Evolutionary conservation across 1,140 invertebrate species (phyloP).

Genomic region (Lasioglossum baleicum): DNA sequence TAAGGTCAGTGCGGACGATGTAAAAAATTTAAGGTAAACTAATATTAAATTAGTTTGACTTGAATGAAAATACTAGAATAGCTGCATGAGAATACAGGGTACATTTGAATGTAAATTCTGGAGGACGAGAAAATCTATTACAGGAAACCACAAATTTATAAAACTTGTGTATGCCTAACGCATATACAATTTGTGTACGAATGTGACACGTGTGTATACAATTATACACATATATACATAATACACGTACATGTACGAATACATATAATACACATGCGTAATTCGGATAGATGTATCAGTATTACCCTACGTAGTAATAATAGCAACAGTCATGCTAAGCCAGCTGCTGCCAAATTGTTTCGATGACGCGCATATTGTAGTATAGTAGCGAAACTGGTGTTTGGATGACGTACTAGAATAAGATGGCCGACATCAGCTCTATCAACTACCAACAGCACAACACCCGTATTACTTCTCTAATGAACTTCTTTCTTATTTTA

Average conservation of each 20-base stretch:
- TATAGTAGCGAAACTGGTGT: constrained; percentile 31
- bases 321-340: constrained; percentile 27
- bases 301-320: constrained; percentile 30
- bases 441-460: constrained; percentile 61
- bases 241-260: not conserved
- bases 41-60: not conserved
- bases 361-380: constrained; percentile 39
- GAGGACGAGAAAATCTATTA: not conserved
- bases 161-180: not conserved
- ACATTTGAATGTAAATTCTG: constrained; percentile 6
- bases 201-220: not conserved
- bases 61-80: not conserved
- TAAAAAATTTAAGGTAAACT: not conserved
- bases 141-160: not conserved
- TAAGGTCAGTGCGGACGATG: not conserved
- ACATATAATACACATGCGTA: constrained; percentile 5
- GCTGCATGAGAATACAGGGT: not conserved
- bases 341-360: constrained; percentile 36
- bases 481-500: constrained; percentile 47
- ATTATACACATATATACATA: not conserved
- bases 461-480: constrained; percentile 51
- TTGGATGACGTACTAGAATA: constrained; percentile 40
- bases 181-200: not conserved
- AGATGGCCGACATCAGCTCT: constrained; percentile 61
- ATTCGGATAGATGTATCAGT: not conserved